Percentiles rank a stretch among this genome's conserved stretches.
phyloP scores from a whole-genome alignment of 2,113 vertebrate genomes.

The Corythaeola cristata region DNA sequence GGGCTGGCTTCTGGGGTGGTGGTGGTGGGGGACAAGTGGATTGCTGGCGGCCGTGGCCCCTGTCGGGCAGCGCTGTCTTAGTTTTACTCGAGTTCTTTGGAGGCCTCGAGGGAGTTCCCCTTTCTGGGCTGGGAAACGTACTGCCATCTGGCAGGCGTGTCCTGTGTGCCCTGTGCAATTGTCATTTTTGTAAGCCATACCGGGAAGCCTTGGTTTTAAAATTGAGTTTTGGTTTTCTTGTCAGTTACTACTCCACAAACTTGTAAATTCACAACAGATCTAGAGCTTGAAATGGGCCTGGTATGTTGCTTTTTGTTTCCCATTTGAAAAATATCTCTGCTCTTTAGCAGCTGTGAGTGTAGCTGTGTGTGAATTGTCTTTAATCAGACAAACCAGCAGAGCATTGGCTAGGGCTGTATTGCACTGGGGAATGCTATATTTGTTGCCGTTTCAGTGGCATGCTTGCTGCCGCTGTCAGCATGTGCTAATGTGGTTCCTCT shows the following conservation, averaged over 20 bases:
- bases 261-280: fast-evolving
- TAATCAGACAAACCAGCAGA: background rate
- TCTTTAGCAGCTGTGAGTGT: background rate
- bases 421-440: background rate
- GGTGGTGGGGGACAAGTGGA: fast-evolving
- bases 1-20: background rate
- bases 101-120: background rate
- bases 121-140: background rate
- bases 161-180: background rate
- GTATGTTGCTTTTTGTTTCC: background rate
- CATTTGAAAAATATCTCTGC: background rate
- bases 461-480: background rate
- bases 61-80: fast-evolving
- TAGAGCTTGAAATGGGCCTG: background rate
- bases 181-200: fast-evolving
- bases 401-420: background rate
- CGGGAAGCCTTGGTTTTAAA: background rate
- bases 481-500: background rate
- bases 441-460: no score
- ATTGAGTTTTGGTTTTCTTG: background rate
- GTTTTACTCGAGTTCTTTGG: background rate
- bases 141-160: background rate
- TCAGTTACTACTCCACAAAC: fast-evolving
- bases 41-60: fast-evolving
- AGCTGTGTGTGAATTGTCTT: background rate